Base-by-base conservation (phyloP, 1,140 invertebrate genomes). In the Panulirus ornatus region DNA sequence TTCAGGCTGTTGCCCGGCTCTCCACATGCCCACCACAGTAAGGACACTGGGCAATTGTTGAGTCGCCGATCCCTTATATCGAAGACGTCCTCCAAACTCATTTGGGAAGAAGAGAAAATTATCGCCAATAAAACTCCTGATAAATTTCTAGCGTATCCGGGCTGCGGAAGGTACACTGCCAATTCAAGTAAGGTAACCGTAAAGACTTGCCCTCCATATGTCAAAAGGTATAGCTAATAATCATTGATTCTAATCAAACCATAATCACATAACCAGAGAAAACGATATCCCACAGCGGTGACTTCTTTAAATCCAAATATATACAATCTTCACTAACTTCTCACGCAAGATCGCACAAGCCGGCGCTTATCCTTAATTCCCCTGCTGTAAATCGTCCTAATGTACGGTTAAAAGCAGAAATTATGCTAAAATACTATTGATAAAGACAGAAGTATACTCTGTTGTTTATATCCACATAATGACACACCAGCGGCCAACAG, bases 391-490 rank as follows among this genome's bases (percentile, higher is more conserved):
- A 81, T 81, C 44, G 6, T 27, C 9, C 78, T 81, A 81, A 81
- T 81, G n/a, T 36, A 34, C 22, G 78, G 78, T 38, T 81, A 58
- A 58, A 54, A 14, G 36, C 34, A 34, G 78, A 54, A 51, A 81
- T 81, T 81, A 81, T 36, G 30, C 38, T 51, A 81, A 81, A 38
- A 51, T 58, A 42, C 58, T 81, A 81, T 44, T 51, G 19, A 36
- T 58, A 54, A 81, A 81, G 78, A 54, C 19, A 58, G 51, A 81
- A 58, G 58, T 81, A 38, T 81, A 54, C 14, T 54, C 30, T 36
- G 9, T 58, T 81, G 78, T 81, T 76, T 81, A 81, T 58, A 47
- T 81, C 30, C 14, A 47, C 47, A 27, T 81, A 81, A 81, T 81
- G 47, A 58, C 47, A 79, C 36, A 38, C 40, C n/a, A 30, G 47